Evolutionary conservation across 2,888 invertebrate genomes (phyloP), one percentile per base, ranked within the genome.

Genomic region (Eudemis profundana): DNA sequence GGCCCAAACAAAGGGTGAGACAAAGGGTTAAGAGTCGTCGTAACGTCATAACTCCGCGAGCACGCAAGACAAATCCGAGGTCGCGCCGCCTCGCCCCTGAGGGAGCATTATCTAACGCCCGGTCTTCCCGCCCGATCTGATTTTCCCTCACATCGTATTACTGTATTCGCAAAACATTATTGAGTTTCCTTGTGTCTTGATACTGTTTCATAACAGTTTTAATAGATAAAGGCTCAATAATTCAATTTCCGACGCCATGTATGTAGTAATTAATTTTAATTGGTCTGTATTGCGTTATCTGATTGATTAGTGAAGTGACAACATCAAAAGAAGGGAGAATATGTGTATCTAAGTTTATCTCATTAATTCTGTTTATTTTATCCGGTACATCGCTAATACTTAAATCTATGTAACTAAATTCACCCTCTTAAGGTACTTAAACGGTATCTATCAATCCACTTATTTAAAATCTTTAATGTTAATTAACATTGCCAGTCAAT

Each of bases 21-120:
- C 65, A 69, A 65, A 69, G 67, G 68, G 67, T 67, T 51, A 63
- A 67, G 66, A 64, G 66, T 51, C 23, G 57, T 56, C 67, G 69
- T 71, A 69, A 68, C 68, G 78, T 77, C 78, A 79, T 73, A 77
- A 77, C 74, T 69, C 65, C 70, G 70, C 69, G 77, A 74, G 75
- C 74, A 78, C 72, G 50, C 69, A 78, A 77, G 81, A 83, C 84
- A 84, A 86, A 85, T 85, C 83, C 77, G 82, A 83, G 84, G 84
- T 83, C 84, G 77, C 74, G 77, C 85, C 85, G 79, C 75, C 77
- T 71, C 75, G 78, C 85, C 81, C 81, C 66, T 68, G 81, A 81
- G 85, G 81, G 81, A 82, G 81, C 83, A 83, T 85, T 86, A 85
- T 85, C 84, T 79, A 75, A 77, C 78, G 72, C 78, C 78, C 79